Evolutionary conservation across 2,888 invertebrate genomes (phyloP).

Genomic region (Drosophila prostipennis): DNA sequence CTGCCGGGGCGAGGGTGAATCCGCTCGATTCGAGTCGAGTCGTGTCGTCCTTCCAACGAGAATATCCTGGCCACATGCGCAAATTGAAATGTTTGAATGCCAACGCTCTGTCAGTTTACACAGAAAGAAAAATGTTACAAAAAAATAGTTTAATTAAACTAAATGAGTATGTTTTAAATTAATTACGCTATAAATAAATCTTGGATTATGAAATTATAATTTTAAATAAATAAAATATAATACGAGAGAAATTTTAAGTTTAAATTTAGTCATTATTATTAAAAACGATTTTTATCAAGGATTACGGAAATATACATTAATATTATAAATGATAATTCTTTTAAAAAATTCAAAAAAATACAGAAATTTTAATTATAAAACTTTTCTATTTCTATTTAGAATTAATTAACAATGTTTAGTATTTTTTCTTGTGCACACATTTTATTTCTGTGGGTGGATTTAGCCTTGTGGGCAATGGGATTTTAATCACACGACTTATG

Average conservation of each 20-base stretch:
- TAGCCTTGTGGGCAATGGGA: conserved; percentile 81
- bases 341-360: too few species aligned
- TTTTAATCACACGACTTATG: conserved; percentile 85
- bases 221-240: too few species aligned
- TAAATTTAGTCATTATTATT: too few species aligned
- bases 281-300: too few species aligned
- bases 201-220: too few species aligned
- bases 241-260: too few species aligned
- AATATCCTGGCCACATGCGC: conserved; percentile 68
- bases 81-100: conserved; percentile 82
- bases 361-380: too few species aligned
- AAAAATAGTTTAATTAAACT: background rate
- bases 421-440: conserved; percentile 2
- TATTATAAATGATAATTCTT: too few species aligned
- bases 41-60: conserved; percentile 55
- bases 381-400: too few species aligned
- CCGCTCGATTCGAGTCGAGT: conserved; percentile 24
- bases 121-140: background rate
- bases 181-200: too few species aligned
- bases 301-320: too few species aligned
- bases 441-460: conserved; percentile 51
- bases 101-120: conserved; percentile 43
- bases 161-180: background rate
- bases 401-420: too few species aligned
- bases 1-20: conserved; percentile 45